Base-by-base conservation (phyloP, 2,888 invertebrate genomes). In the Pardosa pseudoannulata region DNA sequence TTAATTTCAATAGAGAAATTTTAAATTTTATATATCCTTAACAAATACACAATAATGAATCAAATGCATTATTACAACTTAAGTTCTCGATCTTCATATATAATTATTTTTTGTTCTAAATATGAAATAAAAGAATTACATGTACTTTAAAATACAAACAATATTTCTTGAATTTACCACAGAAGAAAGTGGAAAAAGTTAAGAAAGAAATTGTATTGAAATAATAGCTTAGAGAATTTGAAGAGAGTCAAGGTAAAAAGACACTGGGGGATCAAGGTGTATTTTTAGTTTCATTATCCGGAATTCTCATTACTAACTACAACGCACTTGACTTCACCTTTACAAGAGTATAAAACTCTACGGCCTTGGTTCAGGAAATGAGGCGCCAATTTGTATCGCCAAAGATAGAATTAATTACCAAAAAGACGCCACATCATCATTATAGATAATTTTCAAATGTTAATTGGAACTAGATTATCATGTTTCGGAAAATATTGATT, bases 351-450 rank as follows among this genome's bases (percentile, higher is more conserved):
- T 46, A 76, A 83, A 83, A 78, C 76, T n/a, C n/a, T n/a, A n/a
- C 76, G 83, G 76, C 64, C 32, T 83, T 67, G 19, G 67, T 50
- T 29, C 83, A 83, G 83, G 76, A 83, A 83, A 83, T 83, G 83
- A 65, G 71, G 72, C 65, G 76, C 83, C 83, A 83, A 83, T 83
- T 83, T 78, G 56, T 78, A 83, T 72, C 78, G 83, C 83, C 76
- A 83, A 78, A 83, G 83, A 78, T 71, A 83, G 83, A 78, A 83
- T 67, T 83, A 83, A 83, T 83, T 83, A 83, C 71, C 65, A 72
- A 78, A 72, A 78, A 46, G 76, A 82, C 71, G 82, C 76, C 46
- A 41, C 62, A 83, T 83, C 67, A 78, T 50, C 76, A 46, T 27
- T 13, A 28, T 27, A 32, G 56, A 65, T 32, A 31, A 78, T 72